These are phyloP conservation scores for Chrysolina haemoptera DNA, from an alignment of 2,888 invertebrate species.

Conservation along the genomic window DNA sequence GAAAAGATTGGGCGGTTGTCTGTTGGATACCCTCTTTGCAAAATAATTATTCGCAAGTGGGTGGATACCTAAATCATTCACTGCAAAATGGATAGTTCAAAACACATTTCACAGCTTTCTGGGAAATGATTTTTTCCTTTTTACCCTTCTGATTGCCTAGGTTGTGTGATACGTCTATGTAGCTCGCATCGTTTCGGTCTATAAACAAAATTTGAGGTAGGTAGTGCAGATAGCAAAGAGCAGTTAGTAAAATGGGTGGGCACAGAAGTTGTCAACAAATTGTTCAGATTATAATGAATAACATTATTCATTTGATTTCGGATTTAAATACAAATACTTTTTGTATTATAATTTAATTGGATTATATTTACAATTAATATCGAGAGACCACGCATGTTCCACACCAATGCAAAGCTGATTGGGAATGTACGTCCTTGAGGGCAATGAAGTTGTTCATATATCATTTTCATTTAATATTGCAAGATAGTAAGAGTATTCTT, in stretches of 20 bases:
- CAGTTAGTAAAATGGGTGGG: conserved; percentile 37
- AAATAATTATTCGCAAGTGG: not conserved
- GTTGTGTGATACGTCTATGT: not conserved
- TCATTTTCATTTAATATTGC: conserved; percentile 43
- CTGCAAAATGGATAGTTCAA: too few species aligned
- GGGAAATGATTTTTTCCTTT: too few species aligned
- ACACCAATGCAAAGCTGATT: conserved; percentile 28
- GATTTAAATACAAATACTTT: conserved; percentile 32
- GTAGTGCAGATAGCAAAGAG: conserved; percentile 38
- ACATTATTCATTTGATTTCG: conserved; percentile 33
- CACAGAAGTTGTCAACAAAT: conserved; percentile 42
- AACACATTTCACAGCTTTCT: too few species aligned
- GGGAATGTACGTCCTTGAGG: conserved; percentile 42
- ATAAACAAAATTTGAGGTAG: conserved; percentile 45
- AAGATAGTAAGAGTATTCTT: conserved; percentile 39
- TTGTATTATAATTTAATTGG: conserved; percentile 44
- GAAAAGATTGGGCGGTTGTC: too few species aligned
- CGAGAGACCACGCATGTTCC: conserved; percentile 45
- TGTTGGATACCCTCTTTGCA: too few species aligned
- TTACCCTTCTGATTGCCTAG: too few species aligned
- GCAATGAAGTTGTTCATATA: conserved; percentile 36
- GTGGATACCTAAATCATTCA: not conserved
- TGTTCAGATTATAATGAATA: conserved; percentile 40
- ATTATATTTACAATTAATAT: conserved; percentile 42
- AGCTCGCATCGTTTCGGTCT: conserved; percentile 18